Conservation (phyloP, 1,140 invertebrate species). For the Drepana arcuata region DNA sequence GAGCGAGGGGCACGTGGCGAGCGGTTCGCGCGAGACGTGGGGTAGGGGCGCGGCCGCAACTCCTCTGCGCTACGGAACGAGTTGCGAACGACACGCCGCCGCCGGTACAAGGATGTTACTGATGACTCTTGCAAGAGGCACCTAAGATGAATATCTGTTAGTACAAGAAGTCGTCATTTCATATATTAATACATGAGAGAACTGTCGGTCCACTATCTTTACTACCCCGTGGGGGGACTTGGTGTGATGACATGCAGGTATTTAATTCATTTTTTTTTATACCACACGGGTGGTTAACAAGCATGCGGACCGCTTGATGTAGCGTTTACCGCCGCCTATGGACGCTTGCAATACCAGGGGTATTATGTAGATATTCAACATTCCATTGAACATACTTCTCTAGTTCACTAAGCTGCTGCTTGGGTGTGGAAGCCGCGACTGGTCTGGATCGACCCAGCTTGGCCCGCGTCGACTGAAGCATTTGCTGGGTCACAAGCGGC, state of each 20-base stretch:
- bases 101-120: slow-evolving; percentile 40
- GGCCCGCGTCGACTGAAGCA: slow-evolving; percentile 46
- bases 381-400: slow-evolving; percentile 37
- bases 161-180: no score
- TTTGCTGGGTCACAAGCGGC: slow-evolving; percentile 46
- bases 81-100: slow-evolving; percentile 32
- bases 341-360: no score
- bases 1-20: slow-evolving; percentile 34
- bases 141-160: slow-evolving; percentile 18
- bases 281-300: no score
- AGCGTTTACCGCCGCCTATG: no score
- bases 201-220: no score
- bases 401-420: slow-evolving; percentile 48
- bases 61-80: slow-evolving; percentile 54
- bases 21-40: slow-evolving; percentile 23
- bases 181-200: no score
- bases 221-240: no score
- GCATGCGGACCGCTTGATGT: no score
- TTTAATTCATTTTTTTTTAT: no score
- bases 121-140: slow-evolving; percentile 52
- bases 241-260: no score
- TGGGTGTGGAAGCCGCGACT: slow-evolving; percentile 48
- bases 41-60: slow-evolving; percentile 43
- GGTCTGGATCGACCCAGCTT: slow-evolving; percentile 40
- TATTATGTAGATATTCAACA: no score